Conservation (phyloP, 2,113 vertebrate genomes). For the Bos taurus region ARS-UCD2.0 NC_037335.1:45007001-45007500, state of each 20-base stretch:
- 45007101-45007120: too few relatives aligned
- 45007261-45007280: not conserved
- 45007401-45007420: not conserved
- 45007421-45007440: not conserved
- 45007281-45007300: not conserved
- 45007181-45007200: not conserved
- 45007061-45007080: not conserved
- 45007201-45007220: not conserved
- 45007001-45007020: not conserved
- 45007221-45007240: not conserved
- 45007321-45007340: not conserved
- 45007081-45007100: not conserved
- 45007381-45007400: not conserved
- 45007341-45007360: not conserved
- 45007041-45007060: not conserved
- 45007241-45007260: not conserved
- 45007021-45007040: not conserved
- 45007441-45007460: not conserved
- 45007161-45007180: not conserved
- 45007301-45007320: not conserved
- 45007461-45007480: not conserved
- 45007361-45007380: not conserved
- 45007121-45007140: not conserved
- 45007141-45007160: not conserved
- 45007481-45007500: not conserved